phyloP scores from a whole-genome alignment of 30 jellyfish, hydroid and myxozoan species.

The Aurelia coerulea region DNA sequence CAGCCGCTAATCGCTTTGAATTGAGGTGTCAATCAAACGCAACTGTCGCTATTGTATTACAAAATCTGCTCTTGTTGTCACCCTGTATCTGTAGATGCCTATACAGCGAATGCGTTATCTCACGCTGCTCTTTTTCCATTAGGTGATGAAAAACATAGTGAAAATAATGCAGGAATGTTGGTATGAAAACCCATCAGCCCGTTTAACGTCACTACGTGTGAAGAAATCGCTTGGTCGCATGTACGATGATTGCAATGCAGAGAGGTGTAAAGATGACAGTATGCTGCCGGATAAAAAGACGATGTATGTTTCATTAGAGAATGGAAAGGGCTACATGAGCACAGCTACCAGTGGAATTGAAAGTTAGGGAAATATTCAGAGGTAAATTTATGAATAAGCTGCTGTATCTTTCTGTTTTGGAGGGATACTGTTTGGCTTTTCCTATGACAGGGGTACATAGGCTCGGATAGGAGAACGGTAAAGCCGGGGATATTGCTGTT shows the following conservation, averaged over 20 bases:
- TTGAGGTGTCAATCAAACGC: no score
- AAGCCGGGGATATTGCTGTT: no score
- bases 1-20: no score
- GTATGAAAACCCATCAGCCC: constrained; percentile 91
- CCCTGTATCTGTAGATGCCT: no score
- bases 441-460: no score
- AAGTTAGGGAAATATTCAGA: neutral
- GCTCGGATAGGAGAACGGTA: no score
- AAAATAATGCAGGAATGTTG: constrained; percentile 95
- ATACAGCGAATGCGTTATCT: no score
- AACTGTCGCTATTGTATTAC: no score
- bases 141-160: constrained; percentile 58
- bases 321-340: constrained; percentile 46
- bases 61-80: no score
- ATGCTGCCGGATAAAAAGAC: constrained; percentile 45
- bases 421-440: no score
- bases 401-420: neutral
- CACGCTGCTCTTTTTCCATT: neutral
- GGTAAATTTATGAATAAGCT: neutral
- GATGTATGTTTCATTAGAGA: constrained; percentile 50
- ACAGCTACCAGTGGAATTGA: constrained; percentile 58
- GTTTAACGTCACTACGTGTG: constrained; percentile 87
- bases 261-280: constrained; percentile 21
- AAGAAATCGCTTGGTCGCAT: constrained; percentile 92
- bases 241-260: constrained; percentile 37